Evolutionary conservation across 2,797 vertebrate species (phyloP).

Genomic region (Amphiprion clarkii): DNA sequence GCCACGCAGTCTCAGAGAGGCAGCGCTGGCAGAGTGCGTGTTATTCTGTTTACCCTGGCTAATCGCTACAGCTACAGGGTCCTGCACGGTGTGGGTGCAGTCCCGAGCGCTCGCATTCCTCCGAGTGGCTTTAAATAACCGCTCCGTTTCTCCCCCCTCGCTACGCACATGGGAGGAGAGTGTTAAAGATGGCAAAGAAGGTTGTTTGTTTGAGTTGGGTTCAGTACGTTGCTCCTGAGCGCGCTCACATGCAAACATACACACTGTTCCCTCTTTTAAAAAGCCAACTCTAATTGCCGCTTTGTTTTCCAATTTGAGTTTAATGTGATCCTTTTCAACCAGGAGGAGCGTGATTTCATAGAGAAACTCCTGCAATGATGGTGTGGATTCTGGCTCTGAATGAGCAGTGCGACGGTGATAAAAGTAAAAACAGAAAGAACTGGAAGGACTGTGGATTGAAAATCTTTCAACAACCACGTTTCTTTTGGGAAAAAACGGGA

Average conservation of each 20-base stretch:
- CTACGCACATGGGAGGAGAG: slow-evolving; percentile 79
- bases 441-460: slow-evolving; percentile 10
- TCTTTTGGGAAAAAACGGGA: not conserved
- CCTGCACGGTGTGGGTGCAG: slow-evolving; percentile 62
- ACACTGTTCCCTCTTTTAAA: slow-evolving; percentile 53
- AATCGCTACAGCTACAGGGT: slow-evolving; percentile 76
- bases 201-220: slow-evolving; percentile 78
- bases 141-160: slow-evolving; percentile 62
- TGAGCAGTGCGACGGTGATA: slow-evolving; percentile 31
- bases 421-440: slow-evolving; percentile 30
- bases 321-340: slow-evolving; percentile 32
- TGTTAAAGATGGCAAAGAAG: slow-evolving; percentile 82
- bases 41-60: slow-evolving; percentile 79
- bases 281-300: slow-evolving; percentile 72
- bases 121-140: slow-evolving; percentile 83
- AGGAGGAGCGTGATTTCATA: slow-evolving; percentile 47
- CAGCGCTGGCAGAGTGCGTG: slow-evolving; percentile 62
- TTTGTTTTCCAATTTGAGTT: slow-evolving; percentile 70
- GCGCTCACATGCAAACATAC: slow-evolving; percentile 47
- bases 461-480: slow-evolving; percentile 1
- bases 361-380: slow-evolving; percentile 58
- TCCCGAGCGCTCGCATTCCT: slow-evolving; percentile 76
- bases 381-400: slow-evolving; percentile 31
- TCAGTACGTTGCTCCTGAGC: slow-evolving; percentile 53
- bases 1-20: slow-evolving; percentile 28